These are phyloP conservation scores for Umimayanthus chanpuru DNA, from an alignment of 92 coral and sea anemone genomes.

Conservation along the genomic window DNA sequence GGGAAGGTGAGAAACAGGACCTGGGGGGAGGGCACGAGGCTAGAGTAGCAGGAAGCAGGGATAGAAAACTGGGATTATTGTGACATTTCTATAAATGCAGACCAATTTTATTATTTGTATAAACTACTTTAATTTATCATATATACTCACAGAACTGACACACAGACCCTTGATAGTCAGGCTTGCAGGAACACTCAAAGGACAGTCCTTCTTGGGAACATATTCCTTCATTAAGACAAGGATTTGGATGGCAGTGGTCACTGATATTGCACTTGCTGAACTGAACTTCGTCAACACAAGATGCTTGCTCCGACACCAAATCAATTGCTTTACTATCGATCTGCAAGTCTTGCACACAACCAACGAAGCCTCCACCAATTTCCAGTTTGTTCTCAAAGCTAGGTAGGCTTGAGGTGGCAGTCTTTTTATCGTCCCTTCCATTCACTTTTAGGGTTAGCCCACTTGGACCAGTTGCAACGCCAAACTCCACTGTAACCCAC, in stretches of 20 bases:
- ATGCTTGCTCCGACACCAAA: not conserved
- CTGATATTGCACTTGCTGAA: conserved; percentile 67
- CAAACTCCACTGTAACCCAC: conserved; percentile 66
- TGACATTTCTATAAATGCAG: too few species aligned
- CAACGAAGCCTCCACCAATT: conserved; percentile 67
- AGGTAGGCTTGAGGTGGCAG: not conserved
- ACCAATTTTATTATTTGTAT: too few species aligned
- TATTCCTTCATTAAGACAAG: conserved; percentile 66
- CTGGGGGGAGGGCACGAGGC: too few species aligned
- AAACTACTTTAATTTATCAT: not conserved
- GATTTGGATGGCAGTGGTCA: conserved; percentile 75
- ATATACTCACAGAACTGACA: conserved; percentile 82
- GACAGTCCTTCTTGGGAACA: conserved; percentile 67
- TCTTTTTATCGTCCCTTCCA: conserved; percentile 12
- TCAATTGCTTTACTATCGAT: conserved; percentile 42
- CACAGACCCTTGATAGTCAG: conserved; percentile 57
- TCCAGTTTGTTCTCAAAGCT: conserved; percentile 38
- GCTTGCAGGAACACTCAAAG: conserved; percentile 62
- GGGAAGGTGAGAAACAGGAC: too few species aligned
- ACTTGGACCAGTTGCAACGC: conserved; percentile 25
- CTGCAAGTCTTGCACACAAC: conserved; percentile 68
- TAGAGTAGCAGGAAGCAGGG: too few species aligned
- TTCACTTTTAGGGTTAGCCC: conserved; percentile 40
- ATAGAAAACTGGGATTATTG: too few species aligned
- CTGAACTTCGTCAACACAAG: conserved; percentile 40